phyloP scores from a whole-genome alignment of 2,797 vertebrate species.

The Sebastes alutus region DNA sequence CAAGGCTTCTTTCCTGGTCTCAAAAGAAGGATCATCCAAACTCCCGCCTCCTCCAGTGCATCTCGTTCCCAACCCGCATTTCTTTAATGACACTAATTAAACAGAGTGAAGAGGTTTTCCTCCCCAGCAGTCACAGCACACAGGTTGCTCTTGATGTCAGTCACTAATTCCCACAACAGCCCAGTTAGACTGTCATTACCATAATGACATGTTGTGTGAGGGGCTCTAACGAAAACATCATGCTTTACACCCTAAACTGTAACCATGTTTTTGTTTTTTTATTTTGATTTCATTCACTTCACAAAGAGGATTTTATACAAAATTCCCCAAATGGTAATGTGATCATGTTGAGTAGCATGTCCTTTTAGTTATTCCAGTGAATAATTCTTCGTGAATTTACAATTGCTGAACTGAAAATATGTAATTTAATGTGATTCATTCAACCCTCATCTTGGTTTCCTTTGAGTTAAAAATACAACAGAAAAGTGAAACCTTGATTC shows the following conservation, averaged over 20 bases:
- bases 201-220: slow-evolving; percentile 8
- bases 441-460: background rate
- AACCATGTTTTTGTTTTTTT: background rate
- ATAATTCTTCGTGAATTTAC: background rate
- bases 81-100: slow-evolving; percentile 67
- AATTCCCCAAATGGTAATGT: background rate
- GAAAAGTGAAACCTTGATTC: background rate
- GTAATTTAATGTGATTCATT: background rate
- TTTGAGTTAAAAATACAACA: slow-evolving; percentile 16
- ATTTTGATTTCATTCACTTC: background rate
- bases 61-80: slow-evolving; percentile 41
- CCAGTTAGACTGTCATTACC: slow-evolving; percentile 42
- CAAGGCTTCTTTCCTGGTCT: slow-evolving; percentile 17
- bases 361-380: background rate
- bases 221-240: slow-evolving; percentile 32
- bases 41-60: slow-evolving; percentile 12
- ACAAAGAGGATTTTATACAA: background rate
- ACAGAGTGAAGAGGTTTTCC: slow-evolving; percentile 49
- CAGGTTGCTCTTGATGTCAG: slow-evolving; percentile 53
- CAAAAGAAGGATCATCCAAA: slow-evolving; percentile 25
- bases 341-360: background rate
- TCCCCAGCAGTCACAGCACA: slow-evolving; percentile 33
- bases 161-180: slow-evolving; percentile 40
- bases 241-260: background rate
- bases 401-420: background rate